A percentile compares a stretch with the other conserved stretches of the same genome.
phyloP scores from a whole-genome alignment of 2,888 invertebrate genomes.

The Marasmarcha lunaedactyla region DNA sequence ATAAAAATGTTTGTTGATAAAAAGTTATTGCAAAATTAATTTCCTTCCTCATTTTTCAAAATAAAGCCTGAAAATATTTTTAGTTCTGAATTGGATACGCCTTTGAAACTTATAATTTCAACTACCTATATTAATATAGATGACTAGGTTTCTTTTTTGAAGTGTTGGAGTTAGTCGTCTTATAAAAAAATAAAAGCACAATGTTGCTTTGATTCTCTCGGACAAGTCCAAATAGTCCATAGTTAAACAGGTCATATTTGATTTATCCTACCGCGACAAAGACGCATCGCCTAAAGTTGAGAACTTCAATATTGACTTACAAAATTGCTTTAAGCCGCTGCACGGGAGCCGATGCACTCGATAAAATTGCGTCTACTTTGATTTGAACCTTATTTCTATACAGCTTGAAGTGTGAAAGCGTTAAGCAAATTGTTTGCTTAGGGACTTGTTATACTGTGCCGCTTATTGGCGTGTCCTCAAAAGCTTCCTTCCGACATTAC shows the following conservation, averaged over 20 bases:
- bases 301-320: constrained; percentile 63
- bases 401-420: constrained; percentile 20
- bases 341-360: constrained; percentile 23
- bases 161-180: no score
- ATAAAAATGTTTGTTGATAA: no score
- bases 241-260: not conserved
- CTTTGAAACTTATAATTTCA: no score
- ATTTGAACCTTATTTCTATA: not conserved
- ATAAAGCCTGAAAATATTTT: no score
- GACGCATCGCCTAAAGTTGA: constrained; percentile 52
- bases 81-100: no score
- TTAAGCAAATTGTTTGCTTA: constrained; percentile 30
- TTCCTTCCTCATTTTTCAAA: no score
- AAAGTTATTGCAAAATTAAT: no score
- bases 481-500: constrained; percentile 46
- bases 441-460: constrained; percentile 52
- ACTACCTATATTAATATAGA: no score
- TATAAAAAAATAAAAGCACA: no score
- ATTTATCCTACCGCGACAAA: constrained; percentile 12
- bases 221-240: no score
- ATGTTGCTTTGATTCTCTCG: no score
- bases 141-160: no score
- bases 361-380: not conserved
- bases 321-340: constrained; percentile 63
- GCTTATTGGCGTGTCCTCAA: constrained; percentile 60